Evolutionary conservation across 2,797 vertebrate genomes (phyloP), one percentile per base, ranked within the genome.

Genomic region (Podargus strigoides): DNA sequence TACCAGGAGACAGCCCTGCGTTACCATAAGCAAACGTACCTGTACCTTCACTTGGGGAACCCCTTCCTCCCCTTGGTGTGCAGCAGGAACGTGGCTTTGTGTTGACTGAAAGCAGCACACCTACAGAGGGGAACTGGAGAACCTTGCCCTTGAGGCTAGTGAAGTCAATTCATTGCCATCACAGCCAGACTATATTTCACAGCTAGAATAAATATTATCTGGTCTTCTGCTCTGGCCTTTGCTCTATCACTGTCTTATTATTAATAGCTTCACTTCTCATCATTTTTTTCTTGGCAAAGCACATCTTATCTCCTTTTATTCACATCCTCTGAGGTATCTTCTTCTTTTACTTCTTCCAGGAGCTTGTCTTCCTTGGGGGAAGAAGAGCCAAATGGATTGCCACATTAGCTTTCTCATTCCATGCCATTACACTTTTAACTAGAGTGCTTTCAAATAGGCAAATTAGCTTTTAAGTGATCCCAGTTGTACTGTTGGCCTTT

Each of bases 391-490:
- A 85, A 87, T 3, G 16, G 75, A 87, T 78, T 42, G 84, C 59
- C 74, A 50, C 78, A 85, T 81, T 46, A 89, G 36, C 53, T 83
- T 49, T 81, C 82, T 72, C 80, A 79, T 70, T 81, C 46, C 32
- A 13, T 63, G 68, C 46, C 66, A 66, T 74, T 84, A 92, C 44
- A 55, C 42, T 80, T 92, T 67, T 93, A 95, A 88, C 55, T 64
- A 67, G 55, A 73, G 77, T 16, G 69, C 70, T 93, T 85, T 75
- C 89, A 89, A 85, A 93, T 15, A 66, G 58, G 62, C 34, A 89
- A 90, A 95, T 86, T 34, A 80, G 42, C 76, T 87, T 66, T 74
- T 69, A 92, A 93, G 87, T 32, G 46, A 95, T 92, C 85, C 90
- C 93, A 83, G 66, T 44, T 72, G 91, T 41, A 58, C 78, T 49